Evolutionary conservation across 2,113 vertebrate genomes (phyloP).

Genomic region (Pleuronectes platessa): DNA sequence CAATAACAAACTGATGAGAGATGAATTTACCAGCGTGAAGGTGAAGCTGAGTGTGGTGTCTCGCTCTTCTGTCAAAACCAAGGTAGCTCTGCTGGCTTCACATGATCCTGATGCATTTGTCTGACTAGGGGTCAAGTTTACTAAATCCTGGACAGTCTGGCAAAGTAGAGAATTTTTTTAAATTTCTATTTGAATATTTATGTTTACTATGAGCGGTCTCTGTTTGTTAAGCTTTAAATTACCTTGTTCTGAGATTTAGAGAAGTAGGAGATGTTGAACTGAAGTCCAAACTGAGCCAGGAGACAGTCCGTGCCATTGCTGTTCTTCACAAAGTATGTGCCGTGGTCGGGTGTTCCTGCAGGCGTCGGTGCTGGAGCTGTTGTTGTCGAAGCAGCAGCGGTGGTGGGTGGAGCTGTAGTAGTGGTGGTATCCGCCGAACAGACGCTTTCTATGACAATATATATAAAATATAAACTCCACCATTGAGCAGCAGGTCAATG

Average conservation of each 20-base stretch:
- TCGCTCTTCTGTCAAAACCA: constrained; percentile 75
- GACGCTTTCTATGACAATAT: constrained; percentile 80
- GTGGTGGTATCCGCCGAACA: constrained; percentile 84
- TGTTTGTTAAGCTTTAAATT: not conserved
- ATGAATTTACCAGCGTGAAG: constrained; percentile 85
- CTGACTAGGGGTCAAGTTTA: constrained; percentile 84
- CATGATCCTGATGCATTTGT: constrained; percentile 81
- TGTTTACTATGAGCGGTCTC: too few species aligned
- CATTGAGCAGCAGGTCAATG: not conserved
- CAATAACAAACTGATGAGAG: not conserved
- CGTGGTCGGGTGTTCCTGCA: constrained; percentile 73
- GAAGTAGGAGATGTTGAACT: constrained; percentile 87
- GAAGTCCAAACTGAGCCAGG: constrained; percentile 89
- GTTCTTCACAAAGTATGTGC: constrained; percentile 81
- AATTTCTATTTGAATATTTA: too few species aligned
- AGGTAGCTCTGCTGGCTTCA: constrained; percentile 55
- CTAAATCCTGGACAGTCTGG: constrained; percentile 76
- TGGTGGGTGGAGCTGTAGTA: constrained; percentile 53
- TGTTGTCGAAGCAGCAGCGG: constrained; percentile 22
- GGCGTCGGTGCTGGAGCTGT: constrained; percentile 58
- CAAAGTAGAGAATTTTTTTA: constrained; percentile 3
- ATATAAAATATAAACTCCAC: not conserved
- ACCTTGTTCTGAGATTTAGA: constrained; percentile 76
- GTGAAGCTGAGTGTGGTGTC: constrained; percentile 63
- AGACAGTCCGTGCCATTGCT: constrained; percentile 84